These are phyloP conservation scores for Heliconius himera DNA, from an alignment of 1,140 invertebrate genomes.

Conservation along the genomic window DNA sequence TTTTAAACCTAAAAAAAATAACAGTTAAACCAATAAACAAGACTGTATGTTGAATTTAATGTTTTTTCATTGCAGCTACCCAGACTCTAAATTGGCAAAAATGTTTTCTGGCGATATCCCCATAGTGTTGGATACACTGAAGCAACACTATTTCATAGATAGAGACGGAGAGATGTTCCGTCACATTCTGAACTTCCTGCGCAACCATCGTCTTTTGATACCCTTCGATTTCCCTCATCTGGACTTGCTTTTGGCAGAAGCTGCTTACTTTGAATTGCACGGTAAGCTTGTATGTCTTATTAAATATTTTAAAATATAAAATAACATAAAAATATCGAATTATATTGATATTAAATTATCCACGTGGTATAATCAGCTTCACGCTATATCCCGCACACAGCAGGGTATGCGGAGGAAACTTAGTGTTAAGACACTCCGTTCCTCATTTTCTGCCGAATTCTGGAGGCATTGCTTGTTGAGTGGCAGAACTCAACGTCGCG, in stretches of 20 bases:
- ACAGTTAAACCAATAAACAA: too few relatives aligned
- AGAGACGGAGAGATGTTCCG: conserved; percentile 97
- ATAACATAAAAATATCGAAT: too few relatives aligned
- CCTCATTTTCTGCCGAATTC: too few relatives aligned
- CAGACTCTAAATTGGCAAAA: conserved; percentile 94
- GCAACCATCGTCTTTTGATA: conserved; percentile 93
- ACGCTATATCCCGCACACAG: too few relatives aligned
- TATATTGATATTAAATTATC: too few relatives aligned
- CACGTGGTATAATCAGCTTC: too few relatives aligned
- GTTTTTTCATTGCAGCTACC: conserved; percentile 86
- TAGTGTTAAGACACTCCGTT: too few relatives aligned
- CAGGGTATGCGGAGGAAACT: too few relatives aligned
- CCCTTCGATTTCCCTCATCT: conserved; percentile 93
- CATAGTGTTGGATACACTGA: conserved; percentile 97
- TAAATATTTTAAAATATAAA: too few relatives aligned
- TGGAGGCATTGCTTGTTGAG: too few relatives aligned
- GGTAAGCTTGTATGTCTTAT: conserved; percentile 84
- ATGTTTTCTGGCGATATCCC: conserved; percentile 98
- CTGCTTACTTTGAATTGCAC: conserved; percentile 94
- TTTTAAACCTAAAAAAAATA: too few relatives aligned
- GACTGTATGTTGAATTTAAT: not conserved
- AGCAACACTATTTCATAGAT: conserved; percentile 99
- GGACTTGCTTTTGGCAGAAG: conserved; percentile 96
- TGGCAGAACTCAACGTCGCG: too few relatives aligned
- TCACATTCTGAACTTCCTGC: conserved; percentile 97